These are phyloP conservation scores for Brachyalestes nurse DNA, from an alignment of 2,797 vertebrate species.

Conservation along the genomic window DNA sequence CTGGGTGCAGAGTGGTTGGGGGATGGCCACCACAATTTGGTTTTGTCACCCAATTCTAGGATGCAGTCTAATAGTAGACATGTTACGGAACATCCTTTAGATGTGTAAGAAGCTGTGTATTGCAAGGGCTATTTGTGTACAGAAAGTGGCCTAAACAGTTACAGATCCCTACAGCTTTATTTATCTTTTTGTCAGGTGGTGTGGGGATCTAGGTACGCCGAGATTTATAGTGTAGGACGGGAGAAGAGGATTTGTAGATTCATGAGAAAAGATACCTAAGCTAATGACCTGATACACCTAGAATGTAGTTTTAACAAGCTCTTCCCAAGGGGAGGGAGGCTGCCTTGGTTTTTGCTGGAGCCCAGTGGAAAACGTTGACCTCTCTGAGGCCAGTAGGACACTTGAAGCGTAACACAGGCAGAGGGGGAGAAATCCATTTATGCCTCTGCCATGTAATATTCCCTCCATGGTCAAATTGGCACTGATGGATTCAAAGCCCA, in stretches of 20 bases:
- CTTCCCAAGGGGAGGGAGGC: not conserved
- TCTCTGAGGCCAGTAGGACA: conserved; percentile 32
- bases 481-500: conserved; percentile 56
- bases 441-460: conserved; percentile 62
- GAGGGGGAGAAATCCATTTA: conserved; percentile 60
- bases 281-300: conserved; percentile 25
- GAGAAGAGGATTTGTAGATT: conserved; percentile 26
- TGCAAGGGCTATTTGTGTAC: not conserved
- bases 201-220: not conserved
- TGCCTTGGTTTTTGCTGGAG: conserved; percentile 1
- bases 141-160: not conserved
- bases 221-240: conserved; percentile 1
- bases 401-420: conserved; percentile 46
- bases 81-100: not conserved
- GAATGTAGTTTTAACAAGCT: conserved; percentile 16
- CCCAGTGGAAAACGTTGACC: conserved; percentile 35
- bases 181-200: not conserved
- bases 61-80: no score
- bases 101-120: not conserved
- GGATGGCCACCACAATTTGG: no score
- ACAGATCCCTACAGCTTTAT: not conserved
- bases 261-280: conserved; percentile 18
- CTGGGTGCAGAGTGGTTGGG: no score
- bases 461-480: conserved; percentile 60
- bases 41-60: no score